Conservation (phyloP, 2,113 vertebrate species). For the Aldabrachelys gigantea region DNA sequence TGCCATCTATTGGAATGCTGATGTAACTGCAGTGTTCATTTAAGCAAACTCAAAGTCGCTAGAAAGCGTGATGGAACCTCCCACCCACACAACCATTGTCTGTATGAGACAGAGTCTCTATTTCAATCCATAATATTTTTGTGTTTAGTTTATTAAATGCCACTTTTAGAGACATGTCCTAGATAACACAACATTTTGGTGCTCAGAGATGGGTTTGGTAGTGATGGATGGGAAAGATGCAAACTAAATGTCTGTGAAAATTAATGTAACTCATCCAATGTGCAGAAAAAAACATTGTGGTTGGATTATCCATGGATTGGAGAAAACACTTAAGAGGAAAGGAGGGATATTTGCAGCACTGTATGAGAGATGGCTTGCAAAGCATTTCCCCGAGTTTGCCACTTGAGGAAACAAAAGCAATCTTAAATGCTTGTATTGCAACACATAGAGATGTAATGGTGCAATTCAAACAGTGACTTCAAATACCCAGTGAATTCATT, state of each 20-base stretch:
- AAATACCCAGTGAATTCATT: neutral
- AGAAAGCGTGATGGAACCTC: neutral
- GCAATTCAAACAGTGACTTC: neutral
- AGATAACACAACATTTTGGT: neutral
- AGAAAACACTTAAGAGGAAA: neutral
- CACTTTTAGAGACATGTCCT: neutral
- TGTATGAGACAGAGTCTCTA: neutral
- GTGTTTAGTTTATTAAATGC: neutral
- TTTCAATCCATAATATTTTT: neutral
- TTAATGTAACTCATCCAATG: neutral
- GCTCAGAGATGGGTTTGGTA: neutral
- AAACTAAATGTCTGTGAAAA: neutral
- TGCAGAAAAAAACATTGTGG: neutral
- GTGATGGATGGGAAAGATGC: neutral
- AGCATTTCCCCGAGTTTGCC: neutral
- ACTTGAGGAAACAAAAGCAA: neutral
- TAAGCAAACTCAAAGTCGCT: neutral
- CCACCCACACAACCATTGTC: neutral
- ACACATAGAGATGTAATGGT: neutral
- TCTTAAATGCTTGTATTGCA: neutral
- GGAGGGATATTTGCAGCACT: neutral
- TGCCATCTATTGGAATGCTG: neutral
- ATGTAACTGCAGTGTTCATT: neutral
- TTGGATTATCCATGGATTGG: neutral
- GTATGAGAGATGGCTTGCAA: neutral